These are phyloP conservation scores for Morone chrysops DNA, from an alignment of 2,113 vertebrate genomes.

Conservation along the genomic window DNA sequence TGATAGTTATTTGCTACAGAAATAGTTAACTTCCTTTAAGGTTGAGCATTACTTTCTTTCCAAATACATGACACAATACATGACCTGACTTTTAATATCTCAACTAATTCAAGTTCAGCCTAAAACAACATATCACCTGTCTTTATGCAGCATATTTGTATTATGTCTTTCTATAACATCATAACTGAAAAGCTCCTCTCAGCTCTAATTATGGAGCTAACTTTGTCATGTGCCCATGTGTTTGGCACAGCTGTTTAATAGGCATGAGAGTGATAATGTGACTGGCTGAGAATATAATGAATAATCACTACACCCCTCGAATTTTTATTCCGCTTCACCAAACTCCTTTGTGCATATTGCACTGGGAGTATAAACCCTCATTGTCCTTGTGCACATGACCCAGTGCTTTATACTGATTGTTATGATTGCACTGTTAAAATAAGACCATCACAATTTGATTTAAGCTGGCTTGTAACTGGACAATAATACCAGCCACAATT, in stretches of 20 bases:
- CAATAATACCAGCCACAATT: slow-evolving; percentile 3
- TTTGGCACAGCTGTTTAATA: slow-evolving; percentile 67
- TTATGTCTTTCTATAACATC: slow-evolving; percentile 4
- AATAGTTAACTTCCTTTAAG: neutral
- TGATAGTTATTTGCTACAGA: neutral
- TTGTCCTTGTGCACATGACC: slow-evolving; percentile 40
- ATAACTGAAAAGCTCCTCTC: slow-evolving; percentile 30
- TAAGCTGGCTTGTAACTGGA: slow-evolving; percentile 3
- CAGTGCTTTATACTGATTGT: slow-evolving; percentile 16
- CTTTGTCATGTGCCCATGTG: slow-evolving; percentile 43
- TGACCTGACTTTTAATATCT: no score
- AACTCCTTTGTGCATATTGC: slow-evolving; percentile 38
- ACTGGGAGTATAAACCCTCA: slow-evolving; percentile 4
- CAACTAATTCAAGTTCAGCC: neutral
- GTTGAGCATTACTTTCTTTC: neutral
- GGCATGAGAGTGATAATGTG: slow-evolving; percentile 63
- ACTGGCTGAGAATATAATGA: slow-evolving; percentile 60
- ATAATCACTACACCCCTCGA: slow-evolving; percentile 55
- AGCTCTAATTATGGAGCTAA: slow-evolving; percentile 24
- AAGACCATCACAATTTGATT: slow-evolving; percentile 29
- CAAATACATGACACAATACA: no score
- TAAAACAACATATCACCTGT: neutral
- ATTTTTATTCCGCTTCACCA: slow-evolving; percentile 41
- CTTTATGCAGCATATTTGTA: slow-evolving; percentile 13
- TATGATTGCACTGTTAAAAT: slow-evolving; percentile 28